These are phyloP conservation scores for Gallinago media DNA, from an alignment of 2,113 vertebrate species.

Conservation along the genomic window DNA sequence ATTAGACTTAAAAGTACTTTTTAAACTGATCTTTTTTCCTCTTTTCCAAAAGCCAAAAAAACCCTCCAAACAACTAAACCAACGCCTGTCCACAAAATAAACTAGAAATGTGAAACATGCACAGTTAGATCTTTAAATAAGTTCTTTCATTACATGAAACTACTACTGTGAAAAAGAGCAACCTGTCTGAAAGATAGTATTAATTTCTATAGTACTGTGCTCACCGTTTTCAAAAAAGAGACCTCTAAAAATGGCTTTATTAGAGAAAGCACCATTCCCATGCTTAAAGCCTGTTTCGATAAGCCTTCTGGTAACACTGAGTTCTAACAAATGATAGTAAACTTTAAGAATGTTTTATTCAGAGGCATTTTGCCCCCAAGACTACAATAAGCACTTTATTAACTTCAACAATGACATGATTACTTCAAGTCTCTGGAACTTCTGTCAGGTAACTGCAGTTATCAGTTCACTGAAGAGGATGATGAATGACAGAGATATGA, in stretches of 20 bases:
- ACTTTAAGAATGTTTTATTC: slow-evolving; percentile 22
- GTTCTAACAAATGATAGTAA: not conserved
- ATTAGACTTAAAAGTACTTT: not conserved
- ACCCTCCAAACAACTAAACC: no score
- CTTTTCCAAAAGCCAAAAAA: not conserved
- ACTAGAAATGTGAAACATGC: not conserved
- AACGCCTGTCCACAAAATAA: not conserved
- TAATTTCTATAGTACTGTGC: not conserved
- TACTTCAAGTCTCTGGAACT: not conserved
- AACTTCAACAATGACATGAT: slow-evolving; percentile 12
- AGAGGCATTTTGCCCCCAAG: slow-evolving; percentile 1
- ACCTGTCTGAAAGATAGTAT: not conserved
- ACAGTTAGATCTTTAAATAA: not conserved
- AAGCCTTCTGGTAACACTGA: not conserved
- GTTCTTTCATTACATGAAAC: not conserved
- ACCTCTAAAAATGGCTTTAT: not conserved
- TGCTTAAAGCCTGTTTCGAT: not conserved
- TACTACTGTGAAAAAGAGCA: not conserved
- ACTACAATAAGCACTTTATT: slow-evolving; percentile 35
- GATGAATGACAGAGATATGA: slow-evolving; percentile 1
- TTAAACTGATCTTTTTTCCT: not conserved
- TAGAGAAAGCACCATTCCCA: not conserved
- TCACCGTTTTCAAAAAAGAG: not conserved
- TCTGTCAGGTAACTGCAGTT: not conserved
- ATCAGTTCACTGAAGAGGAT: not conserved